Evolutionary conservation across 1,140 invertebrate genomes (phyloP).

Genomic region (Phthorimaea operculella): DNA sequence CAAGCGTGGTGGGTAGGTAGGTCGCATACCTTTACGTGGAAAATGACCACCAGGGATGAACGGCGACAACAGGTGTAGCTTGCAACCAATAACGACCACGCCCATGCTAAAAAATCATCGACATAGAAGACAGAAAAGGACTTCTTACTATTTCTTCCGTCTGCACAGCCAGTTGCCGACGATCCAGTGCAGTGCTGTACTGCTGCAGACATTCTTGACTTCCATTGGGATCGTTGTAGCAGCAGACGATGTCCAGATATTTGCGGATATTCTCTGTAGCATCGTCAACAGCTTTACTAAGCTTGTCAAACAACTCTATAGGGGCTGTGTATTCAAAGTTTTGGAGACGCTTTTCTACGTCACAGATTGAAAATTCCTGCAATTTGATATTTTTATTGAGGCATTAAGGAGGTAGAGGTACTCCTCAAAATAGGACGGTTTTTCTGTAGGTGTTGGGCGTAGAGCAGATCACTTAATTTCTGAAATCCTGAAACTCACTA

Average conservation of each 20-base stretch:
- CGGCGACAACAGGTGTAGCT: too few relatives aligned
- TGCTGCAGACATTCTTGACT: slow-evolving; percentile 14
- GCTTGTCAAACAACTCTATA: slow-evolving; percentile 24
- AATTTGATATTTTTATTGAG: too few relatives aligned
- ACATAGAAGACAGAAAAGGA: background rate
- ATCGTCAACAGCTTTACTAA: slow-evolving; percentile 28
- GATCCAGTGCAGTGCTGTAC: slow-evolving; percentile 38
- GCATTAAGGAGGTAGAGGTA: too few relatives aligned
- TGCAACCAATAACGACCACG: too few relatives aligned
- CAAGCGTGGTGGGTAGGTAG: too few relatives aligned
- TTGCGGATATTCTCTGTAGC: slow-evolving; percentile 26
- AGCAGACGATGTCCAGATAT: slow-evolving; percentile 33
- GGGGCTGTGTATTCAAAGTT: slow-evolving; percentile 23
- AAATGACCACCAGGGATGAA: too few relatives aligned
- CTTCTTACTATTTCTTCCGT: slow-evolving; percentile 40
- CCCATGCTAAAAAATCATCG: too few relatives aligned
- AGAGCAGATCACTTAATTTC: too few relatives aligned
- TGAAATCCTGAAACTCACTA: too few relatives aligned
- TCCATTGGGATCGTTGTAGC: slow-evolving; percentile 8
- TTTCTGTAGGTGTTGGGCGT: too few relatives aligned
- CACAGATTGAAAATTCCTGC: slow-evolving; percentile 22
- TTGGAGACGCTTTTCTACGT: slow-evolving; percentile 26
- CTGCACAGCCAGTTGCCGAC: slow-evolving; percentile 35
- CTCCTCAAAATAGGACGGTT: too few relatives aligned
- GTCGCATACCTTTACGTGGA: too few relatives aligned